These are phyloP conservation scores for Boulengeromyrus knoepffleri DNA, from an alignment of 2,113 vertebrate genomes.

Conservation along the genomic window DNA sequence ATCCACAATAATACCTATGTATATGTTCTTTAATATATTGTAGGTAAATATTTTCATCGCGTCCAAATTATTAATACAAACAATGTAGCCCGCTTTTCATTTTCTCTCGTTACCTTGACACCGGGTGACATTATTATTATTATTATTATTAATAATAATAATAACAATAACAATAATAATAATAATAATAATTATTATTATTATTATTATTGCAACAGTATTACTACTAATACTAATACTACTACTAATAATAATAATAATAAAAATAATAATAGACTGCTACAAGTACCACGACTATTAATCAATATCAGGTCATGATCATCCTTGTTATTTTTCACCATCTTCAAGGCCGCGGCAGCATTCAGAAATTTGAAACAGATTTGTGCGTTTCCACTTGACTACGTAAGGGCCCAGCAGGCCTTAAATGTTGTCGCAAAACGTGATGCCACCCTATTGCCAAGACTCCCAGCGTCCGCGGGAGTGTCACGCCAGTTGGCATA, in stretches of 20 bases:
- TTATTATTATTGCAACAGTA: background rate
- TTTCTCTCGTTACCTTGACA: background rate
- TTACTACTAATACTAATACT: background rate
- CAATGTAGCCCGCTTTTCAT: background rate
- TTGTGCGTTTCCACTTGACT: conserved; percentile 55
- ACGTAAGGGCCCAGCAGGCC: conserved; percentile 53
- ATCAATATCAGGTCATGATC: background rate
- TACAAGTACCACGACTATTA: conserved; percentile 6
- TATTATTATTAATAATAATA: too few species aligned
- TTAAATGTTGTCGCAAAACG: conserved; percentile 62
- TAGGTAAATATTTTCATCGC: background rate
- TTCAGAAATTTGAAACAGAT: conserved; percentile 46
- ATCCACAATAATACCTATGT: conserved; percentile 1
- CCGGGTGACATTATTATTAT: background rate
- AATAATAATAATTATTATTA: background rate
- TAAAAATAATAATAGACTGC: conserved; percentile 7
- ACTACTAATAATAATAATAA: conserved; percentile 14
- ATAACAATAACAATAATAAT: background rate
- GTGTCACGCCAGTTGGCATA: conserved; percentile 60
- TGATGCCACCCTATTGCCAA: conserved; percentile 55
- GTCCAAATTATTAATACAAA: conserved; percentile 12
- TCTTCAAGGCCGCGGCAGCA: conserved; percentile 22
- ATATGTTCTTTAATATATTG: background rate
- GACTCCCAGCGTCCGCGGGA: conserved; percentile 47
- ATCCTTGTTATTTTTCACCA: conserved; percentile 4